Evolutionary conservation across 2,888 invertebrate species (phyloP), one percentile per base, ranked within the genome.

Genomic region (Dastarcus helophoroides): DNA sequence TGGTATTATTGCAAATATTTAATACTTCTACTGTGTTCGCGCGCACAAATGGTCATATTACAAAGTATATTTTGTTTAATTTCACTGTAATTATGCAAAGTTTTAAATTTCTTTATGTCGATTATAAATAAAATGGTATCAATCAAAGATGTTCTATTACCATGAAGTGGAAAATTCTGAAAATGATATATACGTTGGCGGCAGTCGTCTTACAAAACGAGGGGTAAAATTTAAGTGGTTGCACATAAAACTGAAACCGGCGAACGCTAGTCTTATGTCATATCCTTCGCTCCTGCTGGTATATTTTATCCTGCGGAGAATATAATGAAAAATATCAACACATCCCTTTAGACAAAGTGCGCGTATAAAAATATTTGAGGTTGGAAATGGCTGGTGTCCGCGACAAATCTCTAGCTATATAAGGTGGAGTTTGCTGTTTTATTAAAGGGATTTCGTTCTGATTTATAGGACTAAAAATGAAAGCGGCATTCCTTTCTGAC

Each of bases 401-500:
- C 43, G 46, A 51, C 50, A 51, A 51, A 51, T 50, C 49, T 49
- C 29, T 26, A 37, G 41, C 37, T 36, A 36, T 41, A 38, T 39
- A 43, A 40, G 37, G 38, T 39, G 38, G 37, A 36, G 34, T 27
- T 4, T 24, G 47, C 50, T 54, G 56, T 59, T 59, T 57, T 58
- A 59, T 59, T 59, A 59, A 59, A 59, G 53, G 56, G 50, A 54
- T 57, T 55, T 48, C 44, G 38, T 46, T 45, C 52, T 59, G 59
- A 59, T 59, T 58, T 59, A 59, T 59, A 47, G 49, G 50, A 46
- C 53, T 44, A 56, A 58, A 58, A 58, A 59, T 58, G 58, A 58
- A 59, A 56, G 46, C 52, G 48, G 50, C 54, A 57, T 56, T 56
- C 57, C 56, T 51, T 48, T 42, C 44, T 49, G 44, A 53, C 54